These are phyloP conservation scores for Acrocephalus arundinaceus DNA, from an alignment of 2,113 vertebrate species.

Conservation along the genomic window DNA sequence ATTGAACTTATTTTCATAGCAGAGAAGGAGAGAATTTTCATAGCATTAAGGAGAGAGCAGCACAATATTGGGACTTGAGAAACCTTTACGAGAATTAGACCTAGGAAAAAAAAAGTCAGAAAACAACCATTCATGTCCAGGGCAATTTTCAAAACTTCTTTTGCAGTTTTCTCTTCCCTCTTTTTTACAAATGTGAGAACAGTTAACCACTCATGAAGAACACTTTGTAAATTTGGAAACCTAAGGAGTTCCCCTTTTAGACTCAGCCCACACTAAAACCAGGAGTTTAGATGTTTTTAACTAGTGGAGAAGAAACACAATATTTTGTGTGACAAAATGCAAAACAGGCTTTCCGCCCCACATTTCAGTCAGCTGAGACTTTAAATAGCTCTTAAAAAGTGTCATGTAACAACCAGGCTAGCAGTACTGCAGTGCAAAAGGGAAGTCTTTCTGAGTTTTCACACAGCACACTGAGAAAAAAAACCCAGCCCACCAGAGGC, in stretches of 20 bases:
- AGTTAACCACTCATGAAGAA: constrained; percentile 70
- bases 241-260: constrained; percentile 40
- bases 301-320: constrained; percentile 22
- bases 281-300: constrained; percentile 35
- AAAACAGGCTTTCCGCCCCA: not conserved
- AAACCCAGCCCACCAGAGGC: not conserved
- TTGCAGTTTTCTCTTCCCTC: constrained; percentile 38
- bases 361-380: not conserved
- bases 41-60: not conserved
- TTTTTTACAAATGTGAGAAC: constrained; percentile 61
- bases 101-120: not conserved
- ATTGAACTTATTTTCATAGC: not conserved
- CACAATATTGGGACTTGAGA: constrained; percentile 5
- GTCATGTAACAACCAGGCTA: not conserved
- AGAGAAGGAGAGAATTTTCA: not conserved
- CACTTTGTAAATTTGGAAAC: constrained; percentile 64
- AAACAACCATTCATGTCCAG: constrained; percentile 19
- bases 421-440: not conserved
- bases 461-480: not conserved
- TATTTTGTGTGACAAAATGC: not conserved
- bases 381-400: constrained; percentile 4
- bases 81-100: constrained; percentile 42
- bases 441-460: not conserved
- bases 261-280: constrained; percentile 56
- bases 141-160: constrained; percentile 40